These are phyloP conservation scores for Xanthia togata DNA, from an alignment of 2,888 invertebrate species.

Conservation along the genomic window DNA sequence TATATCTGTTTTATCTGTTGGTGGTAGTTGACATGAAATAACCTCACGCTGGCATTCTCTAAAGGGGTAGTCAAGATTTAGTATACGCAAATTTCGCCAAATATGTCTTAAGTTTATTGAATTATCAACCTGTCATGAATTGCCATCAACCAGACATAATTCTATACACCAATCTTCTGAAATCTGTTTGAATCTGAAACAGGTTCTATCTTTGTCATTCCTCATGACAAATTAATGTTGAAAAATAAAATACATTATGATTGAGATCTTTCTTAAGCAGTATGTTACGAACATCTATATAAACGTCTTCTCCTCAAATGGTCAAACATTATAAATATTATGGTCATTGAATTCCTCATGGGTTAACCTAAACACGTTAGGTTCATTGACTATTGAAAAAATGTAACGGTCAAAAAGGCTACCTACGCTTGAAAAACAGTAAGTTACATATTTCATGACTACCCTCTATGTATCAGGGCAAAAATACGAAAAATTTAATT, in stretches of 20 bases:
- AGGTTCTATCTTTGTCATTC: background rate
- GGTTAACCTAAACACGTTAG: background rate
- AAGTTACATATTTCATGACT: conserved; percentile 28
- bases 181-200: background rate
- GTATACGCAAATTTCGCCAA: background rate
- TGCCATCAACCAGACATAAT: background rate
- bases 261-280: background rate
- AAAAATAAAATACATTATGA: background rate
- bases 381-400: background rate
- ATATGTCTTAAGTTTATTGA: too few relatives aligned
- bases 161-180: background rate
- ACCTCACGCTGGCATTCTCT: background rate
- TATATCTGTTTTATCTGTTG: background rate
- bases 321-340: background rate
- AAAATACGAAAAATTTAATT: conserved; percentile 62
- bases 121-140: too few relatives aligned
- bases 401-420: background rate
- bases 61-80: too few relatives aligned
- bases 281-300: background rate
- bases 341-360: background rate
- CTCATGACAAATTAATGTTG: background rate
- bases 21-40: background rate
- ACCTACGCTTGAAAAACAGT: conserved; percentile 2
- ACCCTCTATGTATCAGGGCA: conserved; percentile 25
- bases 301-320: background rate